A percentile compares a stretch with the other conserved stretches of the same genome.
Conservation (phyloP, 2,888 invertebrate species). For the Drosophila ezoana region DNA sequence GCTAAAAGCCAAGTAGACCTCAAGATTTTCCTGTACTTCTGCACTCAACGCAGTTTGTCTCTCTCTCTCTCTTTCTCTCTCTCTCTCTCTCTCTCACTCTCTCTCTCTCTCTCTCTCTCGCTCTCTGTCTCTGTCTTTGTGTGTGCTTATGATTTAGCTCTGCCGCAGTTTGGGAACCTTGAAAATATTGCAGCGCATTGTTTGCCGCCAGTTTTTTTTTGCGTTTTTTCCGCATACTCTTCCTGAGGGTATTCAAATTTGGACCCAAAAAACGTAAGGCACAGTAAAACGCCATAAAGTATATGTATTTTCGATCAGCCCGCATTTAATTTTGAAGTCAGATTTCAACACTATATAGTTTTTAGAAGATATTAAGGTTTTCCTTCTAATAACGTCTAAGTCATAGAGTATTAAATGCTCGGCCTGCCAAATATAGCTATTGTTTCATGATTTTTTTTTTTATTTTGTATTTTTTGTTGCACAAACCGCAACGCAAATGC, state of each 20-base stretch:
- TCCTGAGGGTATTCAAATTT: background rate
- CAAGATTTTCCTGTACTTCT: constrained; percentile 42
- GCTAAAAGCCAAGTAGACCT: constrained; percentile 48
- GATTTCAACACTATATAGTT: no score
- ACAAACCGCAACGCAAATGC: constrained; percentile 57
- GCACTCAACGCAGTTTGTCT: background rate
- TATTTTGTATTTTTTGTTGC: constrained; percentile 23
- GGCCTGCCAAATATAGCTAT: background rate
- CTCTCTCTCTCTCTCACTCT: constrained; percentile 11
- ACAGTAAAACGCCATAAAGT: no score
- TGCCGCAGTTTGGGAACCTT: constrained; percentile 72
- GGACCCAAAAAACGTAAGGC: background rate
- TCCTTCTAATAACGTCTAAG: background rate
- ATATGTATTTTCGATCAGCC: no score
- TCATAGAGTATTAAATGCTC: background rate
- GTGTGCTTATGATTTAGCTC: constrained; percentile 63
- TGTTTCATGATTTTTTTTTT: constrained; percentile 1
- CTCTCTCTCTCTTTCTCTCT: background rate
- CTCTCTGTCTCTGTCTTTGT: constrained; percentile 12
- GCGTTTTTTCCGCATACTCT: background rate
- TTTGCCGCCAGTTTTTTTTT: constrained; percentile 31
- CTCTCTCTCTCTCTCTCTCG: background rate
- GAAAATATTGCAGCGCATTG: constrained; percentile 71
- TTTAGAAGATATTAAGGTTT: no score
- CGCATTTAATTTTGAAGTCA: no score